Conservation (phyloP, 1,140 invertebrate species). For the Eupristina koningsbergeri region DNA sequence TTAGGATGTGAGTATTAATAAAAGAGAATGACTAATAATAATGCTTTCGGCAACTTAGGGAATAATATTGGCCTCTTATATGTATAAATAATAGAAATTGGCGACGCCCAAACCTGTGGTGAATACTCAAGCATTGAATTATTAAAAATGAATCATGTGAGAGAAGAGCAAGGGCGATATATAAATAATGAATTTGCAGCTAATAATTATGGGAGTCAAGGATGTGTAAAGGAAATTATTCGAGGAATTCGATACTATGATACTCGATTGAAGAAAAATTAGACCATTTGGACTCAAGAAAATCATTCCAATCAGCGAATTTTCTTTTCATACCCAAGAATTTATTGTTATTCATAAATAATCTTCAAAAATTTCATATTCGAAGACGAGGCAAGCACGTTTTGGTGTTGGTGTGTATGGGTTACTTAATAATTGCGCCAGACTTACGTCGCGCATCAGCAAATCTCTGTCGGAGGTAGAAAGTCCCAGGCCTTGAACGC, state of each 20-base stretch:
- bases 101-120: too few relatives aligned
- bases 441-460: constrained; percentile 77
- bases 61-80: too few relatives aligned
- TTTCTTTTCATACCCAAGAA: background rate
- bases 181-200: background rate
- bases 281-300: background rate
- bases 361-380: constrained; percentile 22
- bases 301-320: constrained; percentile 19
- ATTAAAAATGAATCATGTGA: background rate
- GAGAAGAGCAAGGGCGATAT: background rate
- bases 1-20: too few relatives aligned
- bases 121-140: background rate
- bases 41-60: too few relatives aligned
- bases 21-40: too few relatives aligned
- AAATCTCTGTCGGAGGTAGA: constrained; percentile 75
- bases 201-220: too few relatives aligned
- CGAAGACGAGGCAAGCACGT: constrained; percentile 22
- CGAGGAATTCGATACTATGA: background rate
- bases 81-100: too few relatives aligned
- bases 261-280: background rate
- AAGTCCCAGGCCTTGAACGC: constrained; percentile 77
- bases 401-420: constrained; percentile 13
- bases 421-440: constrained; percentile 46
- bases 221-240: background rate
- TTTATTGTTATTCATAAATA: constrained; percentile 23